Evolutionary conservation across 2,113 vertebrate genomes (phyloP), one percentile per base, ranked within the genome.

Genomic region (Phrynosoma blainvillii): DNA sequence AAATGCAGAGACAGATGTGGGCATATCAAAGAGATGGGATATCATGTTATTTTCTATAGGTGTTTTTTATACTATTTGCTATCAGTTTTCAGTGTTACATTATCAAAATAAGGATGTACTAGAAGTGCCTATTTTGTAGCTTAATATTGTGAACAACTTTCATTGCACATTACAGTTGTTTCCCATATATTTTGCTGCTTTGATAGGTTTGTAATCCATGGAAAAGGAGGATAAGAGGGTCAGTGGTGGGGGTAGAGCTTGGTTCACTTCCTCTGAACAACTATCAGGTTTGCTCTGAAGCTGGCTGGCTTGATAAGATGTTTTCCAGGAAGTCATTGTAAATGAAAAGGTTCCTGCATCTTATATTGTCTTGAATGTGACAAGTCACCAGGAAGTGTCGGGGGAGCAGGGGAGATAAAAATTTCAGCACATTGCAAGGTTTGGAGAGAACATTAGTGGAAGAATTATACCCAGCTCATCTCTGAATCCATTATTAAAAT

Each of bases 261-360:
- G 32, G 32, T 80, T 90, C 0, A 6, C 91, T 96, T 96, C 95
- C 95, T 96, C 94, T 93, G 87, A 86, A 7, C 59, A 79, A 86
- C 93, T 95, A 95, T 95, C 94, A 95, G 93, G 94, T 93, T 92
- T 90, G 56, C 65, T 94, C 82, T 92, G 92, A 88, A 93, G 96
- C 97, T 97, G 97, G 94, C 88, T 86, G 54, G 77, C 0, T 89
- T 96, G 98, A 98, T 98, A 98, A 98, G 95, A 89, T 90, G 25
- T 93, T 96, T 93, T 91, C 93, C 97, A 98, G 98, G 98, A 98
- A 98, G 97, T 98, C 90, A 82, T 97, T 96, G 95, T 96, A 92
- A 56, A 93, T 89, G 93, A 98, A 97, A 97, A 98, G 96, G 94
- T 98, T 97, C 97, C 97, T 92, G 92, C 52, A 93, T 94, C 87